phyloP scores from a whole-genome alignment of 2,113 vertebrate species.

The Podarcis cretensis region DNA sequence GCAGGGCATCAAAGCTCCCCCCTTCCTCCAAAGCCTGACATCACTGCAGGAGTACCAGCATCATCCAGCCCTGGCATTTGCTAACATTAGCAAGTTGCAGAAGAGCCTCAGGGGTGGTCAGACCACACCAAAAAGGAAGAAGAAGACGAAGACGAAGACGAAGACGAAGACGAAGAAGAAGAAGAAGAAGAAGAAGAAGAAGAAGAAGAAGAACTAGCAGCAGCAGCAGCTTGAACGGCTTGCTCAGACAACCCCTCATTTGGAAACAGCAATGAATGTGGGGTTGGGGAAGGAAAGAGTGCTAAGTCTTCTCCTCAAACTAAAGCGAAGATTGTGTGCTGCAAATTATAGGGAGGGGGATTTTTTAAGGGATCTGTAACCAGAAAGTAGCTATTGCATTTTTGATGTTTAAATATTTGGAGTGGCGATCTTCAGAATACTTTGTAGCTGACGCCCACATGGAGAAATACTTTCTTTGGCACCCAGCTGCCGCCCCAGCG shows the following conservation, averaged over 20 bases:
- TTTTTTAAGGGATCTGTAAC: constrained; percentile 58
- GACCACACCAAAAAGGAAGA: constrained; percentile 53
- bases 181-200: too few relatives aligned
- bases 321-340: constrained; percentile 50
- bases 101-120: constrained; percentile 8
- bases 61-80: not conserved
- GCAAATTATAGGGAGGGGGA: constrained; percentile 62
- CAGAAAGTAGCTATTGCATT: constrained; percentile 16
- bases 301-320: constrained; percentile 56
- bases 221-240: fast-evolving
- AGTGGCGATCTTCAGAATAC: constrained; percentile 23
- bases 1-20: not conserved
- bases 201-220: too few relatives aligned
- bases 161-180: too few relatives aligned
- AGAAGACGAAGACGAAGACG: too few relatives aligned
- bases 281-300: constrained; percentile 36
- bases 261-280: not conserved
- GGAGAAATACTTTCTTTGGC: constrained; percentile 31
- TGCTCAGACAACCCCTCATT: not conserved
- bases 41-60: not conserved
- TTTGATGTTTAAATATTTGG: constrained; percentile 57
- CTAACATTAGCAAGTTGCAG: not conserved
- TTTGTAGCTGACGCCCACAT: fast-evolving
- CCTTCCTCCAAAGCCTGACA: not conserved
- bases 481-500: constrained; percentile 3